These are phyloP conservation scores for Liopterus haemorrhoidalis DNA, from an alignment of 2,888 invertebrate species.

Conservation along the genomic window DNA sequence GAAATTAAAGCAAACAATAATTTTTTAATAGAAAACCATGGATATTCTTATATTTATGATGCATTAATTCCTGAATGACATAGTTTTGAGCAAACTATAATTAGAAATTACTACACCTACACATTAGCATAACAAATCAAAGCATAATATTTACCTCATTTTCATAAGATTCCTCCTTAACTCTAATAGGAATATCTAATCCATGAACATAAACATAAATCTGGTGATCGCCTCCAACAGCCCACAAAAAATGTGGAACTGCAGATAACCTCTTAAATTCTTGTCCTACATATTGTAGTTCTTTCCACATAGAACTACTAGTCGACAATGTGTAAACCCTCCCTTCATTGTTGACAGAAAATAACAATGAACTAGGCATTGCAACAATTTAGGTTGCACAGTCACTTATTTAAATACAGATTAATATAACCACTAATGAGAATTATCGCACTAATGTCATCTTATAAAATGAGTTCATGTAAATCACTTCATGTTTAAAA, in stretches of 20 bases:
- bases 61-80: too few species aligned
- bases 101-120: too few species aligned
- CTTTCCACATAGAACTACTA: conserved; percentile 75
- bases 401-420: neutral
- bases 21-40: too few species aligned
- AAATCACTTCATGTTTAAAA: too few species aligned
- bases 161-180: conserved; percentile 86
- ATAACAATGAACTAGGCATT: conserved; percentile 69
- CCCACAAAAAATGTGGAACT: conserved; percentile 83
- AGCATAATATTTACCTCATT: conserved; percentile 60
- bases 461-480: too few species aligned
- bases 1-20: too few species aligned
- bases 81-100: too few species aligned
- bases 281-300: conserved; percentile 76
- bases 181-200: conserved; percentile 82
- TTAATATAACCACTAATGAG: too few species aligned
- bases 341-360: conserved; percentile 82
- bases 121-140: too few species aligned
- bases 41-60: too few species aligned
- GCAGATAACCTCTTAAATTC: conserved; percentile 86
- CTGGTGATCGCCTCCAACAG: conserved; percentile 87
- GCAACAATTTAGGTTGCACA: too few species aligned
- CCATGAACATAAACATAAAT: conserved; percentile 88
- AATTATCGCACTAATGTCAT: too few species aligned
- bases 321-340: conserved; percentile 80